Evolutionary conservation across 2,888 invertebrate genomes (phyloP), one percentile per base, ranked within the genome.

Genomic region (Dysmachus trigonus): DNA sequence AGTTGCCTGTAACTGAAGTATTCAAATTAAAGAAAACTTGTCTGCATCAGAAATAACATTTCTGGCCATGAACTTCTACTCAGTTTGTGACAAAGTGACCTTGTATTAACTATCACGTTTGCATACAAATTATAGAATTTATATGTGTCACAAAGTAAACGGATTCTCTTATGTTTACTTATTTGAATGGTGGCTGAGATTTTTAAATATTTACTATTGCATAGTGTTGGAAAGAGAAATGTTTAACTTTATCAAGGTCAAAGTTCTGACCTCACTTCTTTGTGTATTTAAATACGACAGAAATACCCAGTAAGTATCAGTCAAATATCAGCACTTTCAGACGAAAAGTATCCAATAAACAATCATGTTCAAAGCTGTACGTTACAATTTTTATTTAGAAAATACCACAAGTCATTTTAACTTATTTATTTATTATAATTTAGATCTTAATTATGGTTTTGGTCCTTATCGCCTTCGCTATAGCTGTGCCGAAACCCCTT

Each of bases 381-480:
- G 83, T 35, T 18, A 13, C 62, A 73, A 33, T 7, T n/a, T 30
- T 3, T 30, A 33, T 1, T 0, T 2, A 22, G 15, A 3, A 10
- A 13, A 30, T 30, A 33, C n/a, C n/a, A n/a, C 10, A 5, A n/a
- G 10, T 53, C 6, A n/a, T n/a, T 22, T 10, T 22, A 62, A 62
- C 22, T 0, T 18, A 7, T 76, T 76, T 35, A 18, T 77, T 8
- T 18, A n/a, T n/a, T n/a, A n/a, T n/a, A 2, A 8, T 13, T 33
- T 15, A 82, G 81, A 82, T 82, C 15, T 13, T 82, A 62, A 18
- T 82, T 82, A 18, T 82, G 35, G 88, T 91, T 13, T 86, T 91
- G 73, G 91, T 90, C 38, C 88, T 91, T 73, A 90, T 91, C 84
- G 91, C 90, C 53, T 89, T 89, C 73, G 88, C 89, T 85, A 62